phyloP scores from a whole-genome alignment of 1,140 invertebrate genomes.

The Caenorhabditis tropicalis region DNA sequence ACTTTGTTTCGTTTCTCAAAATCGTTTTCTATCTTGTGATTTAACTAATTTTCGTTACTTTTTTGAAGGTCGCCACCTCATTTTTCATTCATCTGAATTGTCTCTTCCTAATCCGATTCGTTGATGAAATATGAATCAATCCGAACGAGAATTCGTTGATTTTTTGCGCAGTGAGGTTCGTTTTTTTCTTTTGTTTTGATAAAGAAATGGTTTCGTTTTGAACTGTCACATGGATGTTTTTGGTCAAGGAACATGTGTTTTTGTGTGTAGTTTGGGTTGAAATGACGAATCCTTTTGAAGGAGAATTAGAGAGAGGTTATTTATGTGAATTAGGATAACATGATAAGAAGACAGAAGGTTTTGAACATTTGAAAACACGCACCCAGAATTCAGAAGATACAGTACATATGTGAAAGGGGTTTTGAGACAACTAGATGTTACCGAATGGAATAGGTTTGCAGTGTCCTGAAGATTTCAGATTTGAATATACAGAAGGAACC shows the following conservation, averaged over 20 bases:
- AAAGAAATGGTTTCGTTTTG: not conserved
- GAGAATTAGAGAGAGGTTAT: not conserved
- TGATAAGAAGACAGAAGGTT: not conserved
- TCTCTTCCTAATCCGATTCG: not conserved
- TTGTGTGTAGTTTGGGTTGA: not conserved
- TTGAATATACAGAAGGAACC: no score
- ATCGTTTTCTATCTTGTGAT: conserved; percentile 19
- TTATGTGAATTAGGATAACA: not conserved
- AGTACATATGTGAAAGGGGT: no score
- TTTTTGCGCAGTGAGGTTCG: conserved; percentile 38
- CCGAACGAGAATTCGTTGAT: conserved; percentile 45
- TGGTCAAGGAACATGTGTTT: not conserved
- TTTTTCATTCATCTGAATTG: not conserved
- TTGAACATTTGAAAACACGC: not conserved
- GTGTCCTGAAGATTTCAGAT: no score
- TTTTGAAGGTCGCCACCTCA: conserved; percentile 17
- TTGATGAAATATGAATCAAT: conserved; percentile 11
- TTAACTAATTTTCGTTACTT: not conserved
- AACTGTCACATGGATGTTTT: not conserved
- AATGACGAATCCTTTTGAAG: not conserved
- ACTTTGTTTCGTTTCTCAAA: not conserved
- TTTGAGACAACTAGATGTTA: no score
- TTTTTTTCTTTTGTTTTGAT: not conserved
- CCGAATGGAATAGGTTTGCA: no score
- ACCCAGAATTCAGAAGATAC: not conserved